Conservation (phyloP, 1,140 invertebrate species). For the Sogatella furcifera region DNA sequence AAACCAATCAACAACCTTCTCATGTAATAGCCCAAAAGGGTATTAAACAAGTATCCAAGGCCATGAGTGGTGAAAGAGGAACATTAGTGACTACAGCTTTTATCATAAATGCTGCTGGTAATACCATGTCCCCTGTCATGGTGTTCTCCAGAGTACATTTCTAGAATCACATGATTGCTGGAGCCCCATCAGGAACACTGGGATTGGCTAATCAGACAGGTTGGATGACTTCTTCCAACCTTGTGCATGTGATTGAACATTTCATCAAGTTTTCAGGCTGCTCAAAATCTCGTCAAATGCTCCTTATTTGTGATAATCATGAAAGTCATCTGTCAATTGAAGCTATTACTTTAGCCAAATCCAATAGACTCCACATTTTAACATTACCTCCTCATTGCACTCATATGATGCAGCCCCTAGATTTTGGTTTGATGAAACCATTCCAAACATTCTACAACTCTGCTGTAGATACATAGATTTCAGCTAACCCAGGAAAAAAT, state of each 20-base stretch:
- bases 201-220: background rate
- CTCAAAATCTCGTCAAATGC: background rate
- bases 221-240: background rate
- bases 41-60: conserved; percentile 24
- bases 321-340: background rate
- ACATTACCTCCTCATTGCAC: background rate
- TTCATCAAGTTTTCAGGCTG: too few relatives aligned
- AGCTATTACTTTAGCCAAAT: background rate
- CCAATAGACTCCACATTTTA: background rate
- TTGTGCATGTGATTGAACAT: background rate
- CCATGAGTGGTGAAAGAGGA: conserved; percentile 24
- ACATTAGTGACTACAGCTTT: conserved; percentile 22
- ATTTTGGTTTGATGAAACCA: background rate
- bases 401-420: background rate
- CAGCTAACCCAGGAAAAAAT: background rate
- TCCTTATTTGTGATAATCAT: background rate
- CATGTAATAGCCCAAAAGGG: too few relatives aligned
- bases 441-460: background rate
- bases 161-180: background rate
- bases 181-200: background rate
- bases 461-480: background rate
- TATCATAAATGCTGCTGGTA: conserved; percentile 23
- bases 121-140: conserved; percentile 25
- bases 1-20: too few relatives aligned
- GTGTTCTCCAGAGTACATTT: conserved; percentile 24